phyloP scores from a whole-genome alignment of 2,888 invertebrate genomes.

The Orchestes rusci region DNA sequence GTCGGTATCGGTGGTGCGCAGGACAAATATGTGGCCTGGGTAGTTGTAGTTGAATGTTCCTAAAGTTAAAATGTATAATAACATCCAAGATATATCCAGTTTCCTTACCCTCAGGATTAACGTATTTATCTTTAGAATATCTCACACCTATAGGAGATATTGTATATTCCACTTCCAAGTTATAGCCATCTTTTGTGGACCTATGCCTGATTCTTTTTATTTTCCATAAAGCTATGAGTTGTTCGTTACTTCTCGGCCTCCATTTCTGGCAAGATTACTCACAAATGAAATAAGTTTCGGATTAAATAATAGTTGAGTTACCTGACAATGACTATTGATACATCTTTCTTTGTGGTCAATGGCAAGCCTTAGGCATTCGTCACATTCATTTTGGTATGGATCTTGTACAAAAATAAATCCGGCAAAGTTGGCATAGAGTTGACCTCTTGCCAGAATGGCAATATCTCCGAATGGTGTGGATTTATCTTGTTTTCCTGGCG shows the following conservation, averaged over 20 bases:
- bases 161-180: conserved; percentile 62
- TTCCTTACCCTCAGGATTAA: conserved; percentile 18
- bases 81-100: not conserved
- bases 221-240: conserved; percentile 59
- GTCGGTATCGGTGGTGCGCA: conserved; percentile 32
- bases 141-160: conserved; percentile 50
- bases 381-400: conserved; percentile 43
- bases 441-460: conserved; percentile 57
- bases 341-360: conserved; percentile 8
- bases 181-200: conserved; percentile 37
- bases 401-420: conserved; percentile 51
- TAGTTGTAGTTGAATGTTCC: conserved; percentile 46
- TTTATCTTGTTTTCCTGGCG: conserved; percentile 37
- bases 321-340: conserved; percentile 12
- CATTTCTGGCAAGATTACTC: conserved; percentile 22
- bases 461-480: conserved; percentile 56
- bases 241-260: conserved; percentile 33
- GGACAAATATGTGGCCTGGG: conserved; percentile 57
- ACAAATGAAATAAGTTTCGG: not conserved
- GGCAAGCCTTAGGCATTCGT: conserved; percentile 39
- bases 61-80: conserved; percentile 32
- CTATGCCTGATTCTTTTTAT: conserved; percentile 62
- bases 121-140: conserved; percentile 8
- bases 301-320: conserved; percentile 2
- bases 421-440: conserved; percentile 48